Base-by-base conservation (phyloP, 2,888 invertebrate genomes). In the Tetranychus truncatus region DNA sequence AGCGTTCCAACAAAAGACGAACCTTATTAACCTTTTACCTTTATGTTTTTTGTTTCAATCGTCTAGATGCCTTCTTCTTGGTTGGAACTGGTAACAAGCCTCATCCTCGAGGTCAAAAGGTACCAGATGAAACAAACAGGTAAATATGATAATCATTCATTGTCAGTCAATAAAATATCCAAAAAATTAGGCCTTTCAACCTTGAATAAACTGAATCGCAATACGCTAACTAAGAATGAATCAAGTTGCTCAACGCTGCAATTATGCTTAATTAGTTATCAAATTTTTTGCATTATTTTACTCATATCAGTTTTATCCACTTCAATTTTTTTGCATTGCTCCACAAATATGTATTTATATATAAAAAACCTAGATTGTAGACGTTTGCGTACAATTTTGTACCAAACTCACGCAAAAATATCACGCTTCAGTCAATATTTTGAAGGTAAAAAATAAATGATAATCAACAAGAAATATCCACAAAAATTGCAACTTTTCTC, bases 41-140 rank as follows among this genome's bases (percentile, higher is more conserved):
- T 55, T 66, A 45, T 15, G 45, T 34, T 6, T 20, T 76, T 44
- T 46, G 18, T 45, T 9, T 18, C n/a, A 72, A 46, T n/a, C 18
- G 18, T 3, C 4, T 21, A 78, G 79, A 93, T 81, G 92, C 93
- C 0, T 93, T 91, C 83, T 94, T 94, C 84, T 92, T 91, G 91
- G 92, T 92, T n/a, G 93, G 94, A 20, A 92, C 89, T 80, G 93
- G 92, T 6, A 85, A 91, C 79, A 92, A 92, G 0, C 79, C 79
- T 1, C 88, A 87, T 80, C 85, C 88, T 89, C 83, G 93, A 93
- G 45, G 88, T 88, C 79, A 93, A 92, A 75, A 92, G 92, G 86
- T 92, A 0, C 92, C 93, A 74, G 93, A 93, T 82, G 93, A 94
- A 84, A 87, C 90, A 83, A 91, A 91, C 75, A 90, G 92, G 87